Percentiles rank a stretch among this genome's conserved stretches.
Evolutionary conservation across 1,140 invertebrate species (phyloP).

Genomic region (Drosophila ironensis): DNA sequence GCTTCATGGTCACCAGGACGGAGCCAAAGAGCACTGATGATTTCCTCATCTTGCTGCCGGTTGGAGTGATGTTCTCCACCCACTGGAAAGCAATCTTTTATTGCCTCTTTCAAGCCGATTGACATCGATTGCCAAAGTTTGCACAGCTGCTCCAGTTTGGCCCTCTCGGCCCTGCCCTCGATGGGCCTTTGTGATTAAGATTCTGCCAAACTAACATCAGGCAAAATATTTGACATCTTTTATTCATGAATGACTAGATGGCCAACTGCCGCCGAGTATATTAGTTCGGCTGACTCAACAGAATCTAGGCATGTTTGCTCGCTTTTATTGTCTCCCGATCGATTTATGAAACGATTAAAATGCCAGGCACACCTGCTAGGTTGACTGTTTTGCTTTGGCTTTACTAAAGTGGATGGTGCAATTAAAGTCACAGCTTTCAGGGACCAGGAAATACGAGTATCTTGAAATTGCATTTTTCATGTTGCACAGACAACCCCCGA

Average conservation of each 20-base stretch:
- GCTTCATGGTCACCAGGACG: slow-evolving; percentile 3
- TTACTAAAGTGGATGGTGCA: slow-evolving; percentile 17
- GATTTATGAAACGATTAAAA: slow-evolving; percentile 7
- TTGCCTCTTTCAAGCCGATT: background rate
- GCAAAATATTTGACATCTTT: slow-evolving; percentile 10
- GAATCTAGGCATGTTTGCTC: background rate
- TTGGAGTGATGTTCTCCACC: background rate
- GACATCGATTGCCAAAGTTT: background rate
- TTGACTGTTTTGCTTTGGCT: background rate
- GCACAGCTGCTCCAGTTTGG: background rate
- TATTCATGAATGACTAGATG: background rate
- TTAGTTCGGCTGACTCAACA: slow-evolving; percentile 19
- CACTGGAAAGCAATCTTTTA: background rate
- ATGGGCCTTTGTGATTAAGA: slow-evolving; percentile 3
- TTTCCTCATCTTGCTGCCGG: slow-evolving; percentile 5
- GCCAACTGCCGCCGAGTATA: background rate
- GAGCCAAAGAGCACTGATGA: background rate
- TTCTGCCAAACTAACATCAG: background rate
- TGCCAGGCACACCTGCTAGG: background rate
- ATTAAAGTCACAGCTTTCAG: background rate
- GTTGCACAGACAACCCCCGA: background rate
- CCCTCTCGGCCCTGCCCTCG: too few species aligned
- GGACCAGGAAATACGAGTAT: slow-evolving; percentile 37
- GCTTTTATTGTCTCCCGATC: too few species aligned
- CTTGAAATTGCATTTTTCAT: slow-evolving; percentile 66